phyloP scores from a whole-genome alignment of 2,797 vertebrate genomes.

The Aselliscus stoliczkanus region DNA sequence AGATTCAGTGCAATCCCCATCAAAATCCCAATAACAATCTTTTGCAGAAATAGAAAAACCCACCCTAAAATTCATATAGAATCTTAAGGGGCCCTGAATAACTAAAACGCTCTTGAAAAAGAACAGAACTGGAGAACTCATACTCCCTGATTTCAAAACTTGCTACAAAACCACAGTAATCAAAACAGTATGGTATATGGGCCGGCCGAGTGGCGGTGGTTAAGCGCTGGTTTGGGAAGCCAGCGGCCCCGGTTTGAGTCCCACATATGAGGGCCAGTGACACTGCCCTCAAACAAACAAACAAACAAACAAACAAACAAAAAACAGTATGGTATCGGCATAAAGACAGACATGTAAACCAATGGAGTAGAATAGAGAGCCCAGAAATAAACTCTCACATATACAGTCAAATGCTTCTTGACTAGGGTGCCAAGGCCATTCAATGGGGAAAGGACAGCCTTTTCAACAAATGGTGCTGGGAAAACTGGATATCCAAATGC shows the following conservation, averaged over 20 bases:
- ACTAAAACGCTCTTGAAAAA: background rate
- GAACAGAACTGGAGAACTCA: background rate
- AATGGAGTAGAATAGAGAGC: background rate
- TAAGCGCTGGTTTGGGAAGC: too few species aligned
- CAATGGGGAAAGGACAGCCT: background rate
- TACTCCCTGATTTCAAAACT: background rate
- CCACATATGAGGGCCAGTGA: too few species aligned
- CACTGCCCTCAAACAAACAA: too few species aligned
- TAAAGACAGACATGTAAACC: background rate
- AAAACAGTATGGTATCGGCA: background rate
- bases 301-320: too few species aligned
- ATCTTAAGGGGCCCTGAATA: background rate
- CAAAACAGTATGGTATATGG: background rate
- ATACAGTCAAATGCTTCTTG: background rate
- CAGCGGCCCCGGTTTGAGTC: too few species aligned
- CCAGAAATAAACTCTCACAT: background rate
- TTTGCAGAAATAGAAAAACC: background rate
- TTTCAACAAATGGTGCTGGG: background rate
- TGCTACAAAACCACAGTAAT: background rate
- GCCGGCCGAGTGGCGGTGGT: too few species aligned
- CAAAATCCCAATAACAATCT: background rate
- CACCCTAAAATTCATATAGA: background rate
- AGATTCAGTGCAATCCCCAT: background rate
- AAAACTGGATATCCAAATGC: background rate
- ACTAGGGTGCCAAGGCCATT: background rate